phyloP scores from a whole-genome alignment of 2,888 invertebrate species.

The Sinhomidia bicolor region DNA sequence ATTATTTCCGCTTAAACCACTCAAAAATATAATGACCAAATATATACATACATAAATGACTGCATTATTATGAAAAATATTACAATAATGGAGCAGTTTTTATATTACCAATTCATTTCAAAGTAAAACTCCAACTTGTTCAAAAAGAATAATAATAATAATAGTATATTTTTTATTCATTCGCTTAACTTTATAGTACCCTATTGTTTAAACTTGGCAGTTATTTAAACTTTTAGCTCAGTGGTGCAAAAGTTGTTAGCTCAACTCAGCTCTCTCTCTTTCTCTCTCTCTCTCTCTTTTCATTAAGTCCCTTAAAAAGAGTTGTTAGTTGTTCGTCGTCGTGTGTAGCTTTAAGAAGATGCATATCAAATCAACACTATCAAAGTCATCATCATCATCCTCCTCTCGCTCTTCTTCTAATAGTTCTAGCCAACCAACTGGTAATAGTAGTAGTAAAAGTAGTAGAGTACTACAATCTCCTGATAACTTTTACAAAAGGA shows the following conservation, averaged over 20 bases:
- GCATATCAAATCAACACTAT: constrained; percentile 48
- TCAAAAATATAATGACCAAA: too few relatives aligned
- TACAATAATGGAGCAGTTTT: background rate
- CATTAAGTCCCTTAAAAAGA: constrained; percentile 59
- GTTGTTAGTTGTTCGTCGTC: too few relatives aligned
- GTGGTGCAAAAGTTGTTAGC: constrained; percentile 37
- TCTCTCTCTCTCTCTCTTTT: constrained; percentile 27
- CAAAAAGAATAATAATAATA: background rate
- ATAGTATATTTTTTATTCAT: constrained; percentile 40
- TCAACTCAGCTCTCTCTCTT: background rate
- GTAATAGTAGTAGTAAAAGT: too few relatives aligned
- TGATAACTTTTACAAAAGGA: constrained; percentile 34
- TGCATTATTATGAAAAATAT: background rate
- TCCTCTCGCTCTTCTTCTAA: too few relatives aligned
- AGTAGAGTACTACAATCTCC: constrained; percentile 6
- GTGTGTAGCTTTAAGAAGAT: constrained; percentile 35
- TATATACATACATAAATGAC: too few relatives aligned
- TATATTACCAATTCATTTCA: constrained; percentile 14
- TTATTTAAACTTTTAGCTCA: constrained; percentile 27
- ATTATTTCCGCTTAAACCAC: background rate
- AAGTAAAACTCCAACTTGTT: background rate
- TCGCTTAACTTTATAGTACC: constrained; percentile 14
- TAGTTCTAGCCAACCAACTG: too few relatives aligned
- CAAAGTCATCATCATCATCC: constrained; percentile 11
- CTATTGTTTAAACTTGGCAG: background rate